These are phyloP conservation scores for Catagonus wagneri DNA, from an alignment of 2,113 vertebrate genomes.

Conservation along the genomic window DNA sequence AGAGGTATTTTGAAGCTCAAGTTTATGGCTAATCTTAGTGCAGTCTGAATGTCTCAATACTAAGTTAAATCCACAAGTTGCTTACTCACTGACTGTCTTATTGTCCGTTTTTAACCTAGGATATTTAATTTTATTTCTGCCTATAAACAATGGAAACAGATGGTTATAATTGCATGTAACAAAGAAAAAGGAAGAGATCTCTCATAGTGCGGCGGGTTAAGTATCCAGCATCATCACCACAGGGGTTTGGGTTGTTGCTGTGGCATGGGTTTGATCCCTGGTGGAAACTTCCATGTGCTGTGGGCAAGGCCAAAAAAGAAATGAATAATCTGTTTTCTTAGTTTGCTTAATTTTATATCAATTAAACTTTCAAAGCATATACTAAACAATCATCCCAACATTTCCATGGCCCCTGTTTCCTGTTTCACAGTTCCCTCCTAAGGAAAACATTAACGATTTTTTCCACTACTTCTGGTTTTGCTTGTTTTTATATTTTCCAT, in stretches of 20 bases:
- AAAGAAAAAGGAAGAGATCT: background rate
- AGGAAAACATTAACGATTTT: background rate
- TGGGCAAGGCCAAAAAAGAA: too few species aligned
- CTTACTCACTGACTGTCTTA: background rate
- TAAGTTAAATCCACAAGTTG: background rate
- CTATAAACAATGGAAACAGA: background rate
- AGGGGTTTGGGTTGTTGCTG: too few species aligned
- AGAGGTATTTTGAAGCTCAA: background rate
- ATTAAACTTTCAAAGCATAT: background rate
- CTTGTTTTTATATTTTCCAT: background rate
- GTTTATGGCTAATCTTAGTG: background rate
- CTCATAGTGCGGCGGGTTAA: too few species aligned
- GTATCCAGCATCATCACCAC: too few species aligned
- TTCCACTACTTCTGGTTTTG: background rate
- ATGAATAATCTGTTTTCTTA: background rate
- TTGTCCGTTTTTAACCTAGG: background rate
- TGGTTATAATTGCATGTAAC: background rate
- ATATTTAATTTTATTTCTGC: background rate
- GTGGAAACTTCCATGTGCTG: too few species aligned
- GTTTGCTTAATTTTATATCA: constrained; percentile 1
- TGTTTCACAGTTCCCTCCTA: background rate
- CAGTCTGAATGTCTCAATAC: background rate
- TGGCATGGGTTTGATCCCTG: too few species aligned
- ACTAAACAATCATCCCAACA: background rate
- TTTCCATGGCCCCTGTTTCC: background rate